Evolutionary conservation across 2,888 invertebrate species (phyloP).

Genomic region (Unio delphinus): DNA sequence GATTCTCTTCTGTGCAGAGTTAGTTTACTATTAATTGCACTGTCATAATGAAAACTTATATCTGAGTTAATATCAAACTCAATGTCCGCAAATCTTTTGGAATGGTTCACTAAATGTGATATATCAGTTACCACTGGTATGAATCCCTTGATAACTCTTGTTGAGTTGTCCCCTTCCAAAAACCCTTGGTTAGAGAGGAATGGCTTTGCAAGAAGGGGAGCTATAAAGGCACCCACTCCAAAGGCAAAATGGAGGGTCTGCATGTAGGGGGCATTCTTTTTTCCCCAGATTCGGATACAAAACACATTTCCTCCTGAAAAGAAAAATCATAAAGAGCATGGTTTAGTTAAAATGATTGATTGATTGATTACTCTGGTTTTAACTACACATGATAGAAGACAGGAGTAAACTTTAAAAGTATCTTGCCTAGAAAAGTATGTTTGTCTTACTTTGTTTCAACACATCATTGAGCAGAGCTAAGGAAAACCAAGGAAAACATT

Average conservation of each 20-base stretch:
- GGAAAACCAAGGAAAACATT: too few species aligned
- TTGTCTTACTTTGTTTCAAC: too few species aligned
- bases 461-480: too few species aligned
- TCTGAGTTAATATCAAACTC: background rate
- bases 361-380: too few species aligned
- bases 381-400: too few species aligned
- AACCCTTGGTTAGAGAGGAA: constrained; percentile 56
- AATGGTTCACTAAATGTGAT: background rate
- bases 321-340: background rate
- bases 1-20: background rate
- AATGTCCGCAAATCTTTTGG: background rate
- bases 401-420: too few species aligned
- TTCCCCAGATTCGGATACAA: constrained; percentile 70
- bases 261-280: constrained; percentile 71
- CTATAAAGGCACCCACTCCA: constrained; percentile 72
- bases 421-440: too few species aligned
- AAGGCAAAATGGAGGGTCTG: constrained; percentile 73
- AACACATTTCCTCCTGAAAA: constrained; percentile 72
- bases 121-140: background rate
- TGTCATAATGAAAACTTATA: constrained; percentile 1
- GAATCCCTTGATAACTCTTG: background rate
- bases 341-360: too few species aligned
- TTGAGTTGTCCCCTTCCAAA: background rate
- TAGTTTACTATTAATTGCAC: background rate
- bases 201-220: constrained; percentile 72